phyloP scores from a whole-genome alignment of 1,140 invertebrate genomes.

The Leptinotarsa lineolata region DNA sequence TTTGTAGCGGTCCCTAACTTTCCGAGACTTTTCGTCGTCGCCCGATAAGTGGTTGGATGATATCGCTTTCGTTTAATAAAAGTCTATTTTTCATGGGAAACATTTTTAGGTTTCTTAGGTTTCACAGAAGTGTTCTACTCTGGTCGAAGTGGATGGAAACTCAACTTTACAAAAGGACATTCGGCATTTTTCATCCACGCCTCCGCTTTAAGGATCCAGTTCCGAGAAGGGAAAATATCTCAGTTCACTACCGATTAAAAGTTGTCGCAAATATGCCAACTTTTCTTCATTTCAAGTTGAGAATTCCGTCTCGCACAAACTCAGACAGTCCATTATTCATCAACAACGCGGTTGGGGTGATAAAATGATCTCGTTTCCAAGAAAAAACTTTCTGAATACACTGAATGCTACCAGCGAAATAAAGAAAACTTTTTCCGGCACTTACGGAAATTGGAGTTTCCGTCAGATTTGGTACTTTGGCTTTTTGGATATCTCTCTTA shows the following conservation, averaged over 20 bases:
- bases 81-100: too few species aligned
- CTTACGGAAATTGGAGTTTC: neutral
- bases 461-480: neutral
- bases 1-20: neutral
- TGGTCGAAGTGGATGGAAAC: too few species aligned
- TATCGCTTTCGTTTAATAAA: too few species aligned
- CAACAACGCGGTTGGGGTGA: neutral
- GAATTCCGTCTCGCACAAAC: neutral
- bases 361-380: neutral
- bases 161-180: too few species aligned
- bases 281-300: conserved; percentile 4
- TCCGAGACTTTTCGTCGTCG: neutral
- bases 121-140: too few species aligned
- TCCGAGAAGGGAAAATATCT: too few species aligned
- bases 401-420: neutral
- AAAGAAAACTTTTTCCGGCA: conserved; percentile 5
- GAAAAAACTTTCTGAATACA: neutral
- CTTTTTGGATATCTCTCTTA: neutral
- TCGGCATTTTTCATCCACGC: too few species aligned
- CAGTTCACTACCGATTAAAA: neutral
- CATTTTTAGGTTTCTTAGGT: too few species aligned
- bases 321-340: conserved; percentile 6
- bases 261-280: neutral
- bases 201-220: too few species aligned
- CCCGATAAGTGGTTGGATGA: neutral